A percentile compares a stretch with the other conserved stretches of the same genome.
Conservation (phyloP, 1,140 invertebrate species). For the Achroia grisella region DNA sequence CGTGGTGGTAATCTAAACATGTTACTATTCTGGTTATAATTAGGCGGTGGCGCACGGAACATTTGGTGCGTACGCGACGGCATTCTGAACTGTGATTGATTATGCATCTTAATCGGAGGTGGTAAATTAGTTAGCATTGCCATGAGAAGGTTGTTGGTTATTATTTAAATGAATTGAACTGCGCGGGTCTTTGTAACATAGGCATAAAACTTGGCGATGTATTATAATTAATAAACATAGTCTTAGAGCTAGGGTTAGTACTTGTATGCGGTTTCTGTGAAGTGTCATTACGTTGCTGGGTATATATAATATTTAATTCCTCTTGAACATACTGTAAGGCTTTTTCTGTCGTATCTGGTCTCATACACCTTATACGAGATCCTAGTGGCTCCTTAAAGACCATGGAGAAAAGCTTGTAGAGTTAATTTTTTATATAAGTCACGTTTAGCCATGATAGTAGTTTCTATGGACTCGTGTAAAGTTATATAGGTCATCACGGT, state of each 20-base stretch:
- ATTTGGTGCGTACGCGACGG: neutral
- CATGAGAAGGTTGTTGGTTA: neutral
- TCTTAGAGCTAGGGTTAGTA: too few relatives aligned
- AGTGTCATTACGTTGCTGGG: constrained; percentile 6
- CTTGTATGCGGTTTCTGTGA: constrained; percentile 1
- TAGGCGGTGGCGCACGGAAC: constrained; percentile 15
- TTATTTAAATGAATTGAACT: too few relatives aligned
- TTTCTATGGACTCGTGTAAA: constrained; percentile 9
- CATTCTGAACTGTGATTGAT: neutral
- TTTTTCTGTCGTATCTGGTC: constrained; percentile 12
- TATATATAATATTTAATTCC: constrained; percentile 12
- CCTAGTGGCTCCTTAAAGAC: constrained; percentile 18
- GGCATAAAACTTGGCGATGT: too few relatives aligned
- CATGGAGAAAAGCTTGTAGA: constrained; percentile 19
- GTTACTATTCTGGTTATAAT: constrained; percentile 14
- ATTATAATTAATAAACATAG: too few relatives aligned
- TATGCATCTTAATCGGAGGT: too few relatives aligned
- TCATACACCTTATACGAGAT: constrained; percentile 19
- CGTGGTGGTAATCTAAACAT: constrained; percentile 12
- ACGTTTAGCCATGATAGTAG: constrained; percentile 11
- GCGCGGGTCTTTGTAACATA: too few relatives aligned
- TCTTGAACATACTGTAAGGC: constrained; percentile 20
- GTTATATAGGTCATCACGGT: constrained; percentile 18
- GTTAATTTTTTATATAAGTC: constrained; percentile 8
- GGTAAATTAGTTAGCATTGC: too few relatives aligned